phyloP scores from a whole-genome alignment of 2,888 invertebrate genomes.

The Calameuta idolon region DNA sequence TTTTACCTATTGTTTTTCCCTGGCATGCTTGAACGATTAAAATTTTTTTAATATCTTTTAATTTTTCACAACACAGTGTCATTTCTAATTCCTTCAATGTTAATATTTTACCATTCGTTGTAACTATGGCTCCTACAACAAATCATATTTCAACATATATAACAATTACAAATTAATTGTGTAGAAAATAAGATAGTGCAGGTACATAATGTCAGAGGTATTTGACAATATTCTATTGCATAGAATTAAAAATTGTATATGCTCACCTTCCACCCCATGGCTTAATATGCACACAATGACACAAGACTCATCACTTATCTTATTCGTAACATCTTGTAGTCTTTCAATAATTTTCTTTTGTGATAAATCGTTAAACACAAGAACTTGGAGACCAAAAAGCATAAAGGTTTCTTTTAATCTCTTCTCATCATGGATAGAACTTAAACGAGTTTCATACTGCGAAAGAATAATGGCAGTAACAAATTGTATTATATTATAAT shows the following conservation, averaged over 20 bases:
- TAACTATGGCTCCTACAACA: constrained; percentile 64
- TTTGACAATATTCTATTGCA: constrained; percentile 3
- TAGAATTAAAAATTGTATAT: background rate
- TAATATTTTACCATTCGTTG: constrained; percentile 69
- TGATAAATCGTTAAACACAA: constrained; percentile 49
- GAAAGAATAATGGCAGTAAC: constrained; percentile 20
- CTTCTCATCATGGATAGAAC: constrained; percentile 61
- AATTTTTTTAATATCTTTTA: constrained; percentile 70
- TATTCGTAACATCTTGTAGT: constrained; percentile 39
- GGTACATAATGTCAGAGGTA: background rate
- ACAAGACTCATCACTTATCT: constrained; percentile 55
- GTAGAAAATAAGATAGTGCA: constrained; percentile 6
- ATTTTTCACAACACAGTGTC: constrained; percentile 64
- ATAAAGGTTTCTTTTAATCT: constrained; percentile 58
- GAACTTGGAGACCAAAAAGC: constrained; percentile 60
- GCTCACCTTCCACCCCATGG: constrained; percentile 59
- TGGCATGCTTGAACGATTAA: constrained; percentile 73
- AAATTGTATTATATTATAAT: background rate
- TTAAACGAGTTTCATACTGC: constrained; percentile 59
- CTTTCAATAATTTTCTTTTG: constrained; percentile 48
- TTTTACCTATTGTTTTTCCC: constrained; percentile 52
- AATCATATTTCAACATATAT: background rate
- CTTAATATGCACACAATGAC: constrained; percentile 67
- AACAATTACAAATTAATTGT: background rate
- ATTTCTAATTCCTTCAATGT: constrained; percentile 68